Evolutionary conservation across 2,797 vertebrate species (phyloP).

Genomic region (Rallus crepitans): DNA sequence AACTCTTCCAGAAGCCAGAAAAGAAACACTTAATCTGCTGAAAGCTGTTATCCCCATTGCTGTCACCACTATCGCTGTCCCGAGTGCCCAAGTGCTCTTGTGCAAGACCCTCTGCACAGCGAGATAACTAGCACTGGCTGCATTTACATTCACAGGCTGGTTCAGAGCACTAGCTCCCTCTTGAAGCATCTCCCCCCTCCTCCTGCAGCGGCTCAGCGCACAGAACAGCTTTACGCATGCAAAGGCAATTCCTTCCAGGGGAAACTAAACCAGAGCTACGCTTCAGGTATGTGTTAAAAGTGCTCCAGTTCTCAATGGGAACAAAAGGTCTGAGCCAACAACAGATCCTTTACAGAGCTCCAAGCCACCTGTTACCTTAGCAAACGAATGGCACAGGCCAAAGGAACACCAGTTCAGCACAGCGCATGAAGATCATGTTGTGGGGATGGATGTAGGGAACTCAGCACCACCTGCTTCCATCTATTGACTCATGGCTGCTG

Average conservation of each 20-base stretch:
- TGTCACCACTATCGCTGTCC: neutral
- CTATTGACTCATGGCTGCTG: neutral
- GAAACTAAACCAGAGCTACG: neutral
- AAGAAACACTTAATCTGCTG: neutral
- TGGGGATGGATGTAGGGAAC: neutral
- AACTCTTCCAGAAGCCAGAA: neutral
- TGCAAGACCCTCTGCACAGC: neutral
- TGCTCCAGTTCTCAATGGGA: neutral
- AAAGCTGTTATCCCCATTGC: neutral
- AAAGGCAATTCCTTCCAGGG: neutral
- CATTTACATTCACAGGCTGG: neutral
- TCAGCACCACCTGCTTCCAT: neutral
- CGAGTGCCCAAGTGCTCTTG: neutral
- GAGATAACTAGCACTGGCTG: neutral
- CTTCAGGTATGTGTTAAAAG: neutral
- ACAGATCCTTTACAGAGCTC: neutral
- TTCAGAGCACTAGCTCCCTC: neutral
- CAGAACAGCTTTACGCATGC: neutral
- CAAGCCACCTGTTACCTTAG: neutral
- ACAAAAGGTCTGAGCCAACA: neutral
- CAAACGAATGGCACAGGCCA: neutral
- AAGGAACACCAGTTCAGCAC: no score
- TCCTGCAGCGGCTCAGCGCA: accelerated
- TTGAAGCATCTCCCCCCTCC: neutral
- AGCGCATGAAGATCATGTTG: no score